Evolutionary conservation across 1,140 invertebrate genomes (phyloP).

Genomic region (Bombus sylvicola): DNA sequence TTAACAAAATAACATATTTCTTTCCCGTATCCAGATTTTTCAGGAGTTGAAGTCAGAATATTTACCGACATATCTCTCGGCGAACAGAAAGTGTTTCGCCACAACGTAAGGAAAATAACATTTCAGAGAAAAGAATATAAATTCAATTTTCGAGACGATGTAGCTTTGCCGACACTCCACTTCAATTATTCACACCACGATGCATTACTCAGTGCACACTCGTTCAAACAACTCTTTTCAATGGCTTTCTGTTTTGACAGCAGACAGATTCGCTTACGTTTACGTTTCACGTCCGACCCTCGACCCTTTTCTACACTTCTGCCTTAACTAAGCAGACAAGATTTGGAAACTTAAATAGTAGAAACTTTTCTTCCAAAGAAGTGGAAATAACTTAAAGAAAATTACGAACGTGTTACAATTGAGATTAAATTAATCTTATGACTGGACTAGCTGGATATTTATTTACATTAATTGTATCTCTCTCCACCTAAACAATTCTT

Average conservation of each 20-base stretch:
- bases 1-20: no score
- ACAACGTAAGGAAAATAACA: not conserved
- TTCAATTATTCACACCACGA: conserved; percentile 17
- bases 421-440: not conserved
- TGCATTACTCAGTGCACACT: not conserved
- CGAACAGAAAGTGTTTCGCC: not conserved
- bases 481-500: no score
- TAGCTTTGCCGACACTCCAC: not conserved
- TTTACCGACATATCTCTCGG: not conserved
- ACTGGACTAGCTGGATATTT: no score
- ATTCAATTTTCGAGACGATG: conserved; percentile 8
- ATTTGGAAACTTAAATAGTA: not conserved
- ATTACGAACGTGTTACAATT: not conserved
- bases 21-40: no score
- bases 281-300: not conserved
- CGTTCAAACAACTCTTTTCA: conserved; percentile 18
- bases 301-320: not conserved
- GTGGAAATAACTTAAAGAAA: not conserved
- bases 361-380: not conserved
- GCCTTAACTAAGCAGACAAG: conserved; percentile 3
- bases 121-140: not conserved
- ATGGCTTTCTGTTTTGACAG: not conserved
- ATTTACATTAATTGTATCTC: no score
- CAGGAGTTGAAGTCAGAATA: not conserved
- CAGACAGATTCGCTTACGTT: conserved; percentile 11